A percentile compares a stretch with the other conserved stretches of the same genome.
Conservation (phyloP, 2,888 invertebrate species). For the Aelia acuminata region DNA sequence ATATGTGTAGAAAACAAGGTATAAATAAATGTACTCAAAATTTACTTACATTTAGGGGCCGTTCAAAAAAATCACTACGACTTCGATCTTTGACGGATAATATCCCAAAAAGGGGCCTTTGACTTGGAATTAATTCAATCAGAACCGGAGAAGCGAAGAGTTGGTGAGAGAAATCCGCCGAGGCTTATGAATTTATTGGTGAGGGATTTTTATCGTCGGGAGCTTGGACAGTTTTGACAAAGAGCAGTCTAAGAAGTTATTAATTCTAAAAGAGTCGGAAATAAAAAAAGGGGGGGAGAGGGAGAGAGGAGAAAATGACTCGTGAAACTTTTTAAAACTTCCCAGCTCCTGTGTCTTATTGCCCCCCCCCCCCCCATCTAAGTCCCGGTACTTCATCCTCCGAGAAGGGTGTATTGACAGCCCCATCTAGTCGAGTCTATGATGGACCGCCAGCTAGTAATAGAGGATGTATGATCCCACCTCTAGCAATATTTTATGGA, state of each 20-base stretch:
- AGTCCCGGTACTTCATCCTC: background rate
- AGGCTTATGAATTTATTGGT: conserved; percentile 15
- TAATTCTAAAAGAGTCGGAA: conserved; percentile 29
- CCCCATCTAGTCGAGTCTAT: background rate
- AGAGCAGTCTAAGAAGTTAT: conserved; percentile 34
- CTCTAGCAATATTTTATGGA: too few relatives aligned
- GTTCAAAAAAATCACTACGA: background rate
- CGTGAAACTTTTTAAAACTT: background rate
- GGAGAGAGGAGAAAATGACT: conserved; percentile 12
- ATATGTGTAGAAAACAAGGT: too few relatives aligned
- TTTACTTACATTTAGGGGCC: background rate
- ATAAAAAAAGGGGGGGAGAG: background rate
- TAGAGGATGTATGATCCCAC: too few relatives aligned
- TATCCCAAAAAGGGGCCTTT: background rate
- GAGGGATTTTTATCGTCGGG: conserved; percentile 17
- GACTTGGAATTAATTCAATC: conserved; percentile 17
- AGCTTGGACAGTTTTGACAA: conserved; percentile 43
- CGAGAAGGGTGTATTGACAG: background rate
- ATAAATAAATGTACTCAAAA: too few relatives aligned
- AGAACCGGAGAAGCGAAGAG: background rate
- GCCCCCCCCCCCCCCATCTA: background rate
- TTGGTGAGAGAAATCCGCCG: background rate
- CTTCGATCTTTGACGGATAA: background rate
- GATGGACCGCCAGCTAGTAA: background rate
- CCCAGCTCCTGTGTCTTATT: background rate